These are phyloP conservation scores for Stichodactyla helianthus DNA, from an alignment of 64 coral and sea anemone species.

Conservation along the genomic window DNA sequence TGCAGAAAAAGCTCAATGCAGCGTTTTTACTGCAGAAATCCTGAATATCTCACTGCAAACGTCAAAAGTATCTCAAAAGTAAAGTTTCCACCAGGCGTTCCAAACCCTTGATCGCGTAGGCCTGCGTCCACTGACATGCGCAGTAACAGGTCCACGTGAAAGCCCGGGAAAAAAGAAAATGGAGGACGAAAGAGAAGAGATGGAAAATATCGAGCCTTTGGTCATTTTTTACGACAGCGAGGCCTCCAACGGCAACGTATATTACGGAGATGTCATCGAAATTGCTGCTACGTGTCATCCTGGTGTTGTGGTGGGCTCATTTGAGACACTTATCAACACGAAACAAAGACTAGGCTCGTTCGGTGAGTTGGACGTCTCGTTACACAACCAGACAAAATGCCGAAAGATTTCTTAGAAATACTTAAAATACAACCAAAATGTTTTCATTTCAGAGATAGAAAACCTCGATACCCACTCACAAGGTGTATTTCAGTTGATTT, in stretches of 20 bases:
- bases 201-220: conserved; percentile 49
- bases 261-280: conserved; percentile 87
- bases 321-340: conserved; percentile 59
- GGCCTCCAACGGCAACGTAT: conserved; percentile 74
- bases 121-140: conserved; percentile 30
- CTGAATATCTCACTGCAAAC: background rate
- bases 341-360: conserved; percentile 66
- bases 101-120: background rate
- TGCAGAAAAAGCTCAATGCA: background rate
- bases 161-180: conserved; percentile 95
- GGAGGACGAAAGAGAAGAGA: conserved; percentile 29
- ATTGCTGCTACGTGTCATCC: conserved; percentile 93
- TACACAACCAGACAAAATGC: background rate
- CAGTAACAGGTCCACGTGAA: conserved; percentile 52
- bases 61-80: background rate
- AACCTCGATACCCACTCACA: background rate
- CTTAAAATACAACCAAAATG: background rate
- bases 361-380: conserved; percentile 41
- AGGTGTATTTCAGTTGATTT: background rate
- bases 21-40: background rate
- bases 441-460: background rate
- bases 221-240: conserved; percentile 93
- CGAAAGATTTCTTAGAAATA: background rate
- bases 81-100: background rate
- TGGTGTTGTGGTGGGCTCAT: conserved; percentile 69